Conservation (phyloP, 2,113 vertebrate genomes). For the Symphodus melops region DNA sequence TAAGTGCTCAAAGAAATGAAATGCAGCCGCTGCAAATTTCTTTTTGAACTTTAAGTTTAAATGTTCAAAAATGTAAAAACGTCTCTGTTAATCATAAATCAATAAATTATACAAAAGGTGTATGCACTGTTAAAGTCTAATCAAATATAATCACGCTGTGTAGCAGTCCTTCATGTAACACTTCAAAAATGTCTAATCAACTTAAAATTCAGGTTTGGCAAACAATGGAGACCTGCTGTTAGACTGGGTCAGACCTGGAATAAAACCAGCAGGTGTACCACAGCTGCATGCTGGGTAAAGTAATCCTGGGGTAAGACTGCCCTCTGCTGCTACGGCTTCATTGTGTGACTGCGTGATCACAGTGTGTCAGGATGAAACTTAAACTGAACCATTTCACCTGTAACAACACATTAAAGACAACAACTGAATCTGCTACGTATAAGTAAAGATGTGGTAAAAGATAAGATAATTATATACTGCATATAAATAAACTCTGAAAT, state of each 20-base stretch:
- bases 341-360: background rate
- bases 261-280: slow-evolving; percentile 34
- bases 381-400: background rate
- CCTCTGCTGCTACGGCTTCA: slow-evolving; percentile 73
- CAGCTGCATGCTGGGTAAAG: slow-evolving; percentile 15
- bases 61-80: too few species aligned
- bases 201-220: background rate
- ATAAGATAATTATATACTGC: too few species aligned
- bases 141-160: background rate
- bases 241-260: background rate
- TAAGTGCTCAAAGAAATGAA: too few species aligned
- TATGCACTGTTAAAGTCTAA: too few species aligned
- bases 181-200: background rate
- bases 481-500: too few species aligned
- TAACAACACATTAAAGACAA: too few species aligned
- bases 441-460: too few species aligned
- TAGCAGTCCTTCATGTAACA: slow-evolving; percentile 4
- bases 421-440: too few species aligned
- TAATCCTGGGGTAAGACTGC: slow-evolving; percentile 74
- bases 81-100: too few species aligned
- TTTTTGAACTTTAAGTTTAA: too few species aligned
- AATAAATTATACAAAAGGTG: too few species aligned
- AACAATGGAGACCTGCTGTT: background rate
- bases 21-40: too few species aligned
- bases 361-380: background rate